A percentile compares a stretch with the other conserved stretches of the same genome.
Conservation (phyloP, 2,113 vertebrate species). For the Rhineura floridana region DNA sequence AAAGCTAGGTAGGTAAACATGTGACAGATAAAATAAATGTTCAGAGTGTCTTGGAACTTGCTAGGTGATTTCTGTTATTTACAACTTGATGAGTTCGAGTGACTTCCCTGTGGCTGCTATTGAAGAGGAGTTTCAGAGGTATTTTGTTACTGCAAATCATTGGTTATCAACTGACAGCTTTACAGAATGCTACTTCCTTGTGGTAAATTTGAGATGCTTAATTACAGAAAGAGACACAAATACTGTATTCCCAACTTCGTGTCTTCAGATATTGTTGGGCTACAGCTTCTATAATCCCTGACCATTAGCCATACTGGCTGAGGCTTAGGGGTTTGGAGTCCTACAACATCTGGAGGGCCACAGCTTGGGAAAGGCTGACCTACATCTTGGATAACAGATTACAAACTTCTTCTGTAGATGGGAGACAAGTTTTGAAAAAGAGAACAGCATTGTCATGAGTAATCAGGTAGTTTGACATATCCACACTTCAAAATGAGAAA, state of each 20-base stretch:
- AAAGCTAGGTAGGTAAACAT: background rate
- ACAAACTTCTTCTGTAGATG: background rate
- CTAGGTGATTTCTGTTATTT: conserved; percentile 47
- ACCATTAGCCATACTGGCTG: no score
- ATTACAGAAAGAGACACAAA: no score
- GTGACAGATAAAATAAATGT: background rate
- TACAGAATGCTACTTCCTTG: conserved; percentile 73
- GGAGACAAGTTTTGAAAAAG: background rate
- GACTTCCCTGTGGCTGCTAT: conserved; percentile 57
- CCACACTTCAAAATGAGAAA: conserved; percentile 17
- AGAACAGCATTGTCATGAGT: background rate
- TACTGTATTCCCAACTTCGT: no score
- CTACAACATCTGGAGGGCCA: no score
- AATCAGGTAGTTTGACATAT: background rate
- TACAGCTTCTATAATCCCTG: no score
- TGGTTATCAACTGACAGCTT: conserved; percentile 67
- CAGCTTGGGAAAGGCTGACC: no score
- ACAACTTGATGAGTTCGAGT: conserved; percentile 72
- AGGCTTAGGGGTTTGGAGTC: no score
- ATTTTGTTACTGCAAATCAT: conserved; percentile 73
- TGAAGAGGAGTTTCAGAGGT: conserved; percentile 72
- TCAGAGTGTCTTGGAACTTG: conserved; percentile 44
- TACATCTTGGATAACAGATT: background rate
- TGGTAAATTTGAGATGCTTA: conserved; percentile 63
- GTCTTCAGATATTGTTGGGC: no score